phyloP scores from a whole-genome alignment of 1,140 invertebrate species.

The Paralvinella palmiformis region DNA sequence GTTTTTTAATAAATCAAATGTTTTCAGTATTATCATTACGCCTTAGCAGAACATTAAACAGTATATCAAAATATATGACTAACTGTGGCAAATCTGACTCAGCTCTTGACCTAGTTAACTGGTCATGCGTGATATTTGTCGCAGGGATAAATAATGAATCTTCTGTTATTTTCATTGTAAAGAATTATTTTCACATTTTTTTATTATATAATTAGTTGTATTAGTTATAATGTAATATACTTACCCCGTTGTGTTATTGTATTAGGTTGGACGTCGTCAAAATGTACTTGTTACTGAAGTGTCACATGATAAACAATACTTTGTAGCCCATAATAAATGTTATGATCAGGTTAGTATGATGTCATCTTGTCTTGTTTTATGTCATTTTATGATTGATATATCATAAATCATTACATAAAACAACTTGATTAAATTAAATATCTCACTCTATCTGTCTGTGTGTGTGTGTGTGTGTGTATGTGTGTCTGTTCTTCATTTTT shows the following conservation, averaged over 20 bases:
- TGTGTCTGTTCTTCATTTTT: conserved; percentile 7
- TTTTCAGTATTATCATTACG: too few relatives aligned
- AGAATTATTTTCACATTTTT: too few relatives aligned
- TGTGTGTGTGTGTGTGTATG: not conserved
- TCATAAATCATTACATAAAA: not conserved
- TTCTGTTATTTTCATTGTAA: too few relatives aligned
- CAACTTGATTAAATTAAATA: not conserved
- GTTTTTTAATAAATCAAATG: not conserved
- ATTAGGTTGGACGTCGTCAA: conserved; percentile 67
- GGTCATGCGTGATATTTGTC: too few relatives aligned
- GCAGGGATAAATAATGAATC: too few relatives aligned
- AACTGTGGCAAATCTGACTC: too few relatives aligned
- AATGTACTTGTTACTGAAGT: conserved; percentile 86
- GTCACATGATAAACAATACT: conserved; percentile 84
- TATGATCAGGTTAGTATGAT: conserved; percentile 75
- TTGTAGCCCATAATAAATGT: conserved; percentile 89
- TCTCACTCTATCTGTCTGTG: not conserved
- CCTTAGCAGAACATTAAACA: too few relatives aligned
- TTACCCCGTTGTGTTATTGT: too few relatives aligned
- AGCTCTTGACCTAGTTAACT: too few relatives aligned
- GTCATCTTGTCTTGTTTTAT: not conserved
- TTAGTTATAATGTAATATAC: not conserved
- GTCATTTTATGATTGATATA: not conserved
- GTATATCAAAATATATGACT: too few relatives aligned
- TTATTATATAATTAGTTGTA: not conserved